Percentiles rank a stretch among this genome's conserved stretches.
phyloP scores from a whole-genome alignment of 2,888 invertebrate genomes.

The Cataglyphis altisquamis region DNA sequence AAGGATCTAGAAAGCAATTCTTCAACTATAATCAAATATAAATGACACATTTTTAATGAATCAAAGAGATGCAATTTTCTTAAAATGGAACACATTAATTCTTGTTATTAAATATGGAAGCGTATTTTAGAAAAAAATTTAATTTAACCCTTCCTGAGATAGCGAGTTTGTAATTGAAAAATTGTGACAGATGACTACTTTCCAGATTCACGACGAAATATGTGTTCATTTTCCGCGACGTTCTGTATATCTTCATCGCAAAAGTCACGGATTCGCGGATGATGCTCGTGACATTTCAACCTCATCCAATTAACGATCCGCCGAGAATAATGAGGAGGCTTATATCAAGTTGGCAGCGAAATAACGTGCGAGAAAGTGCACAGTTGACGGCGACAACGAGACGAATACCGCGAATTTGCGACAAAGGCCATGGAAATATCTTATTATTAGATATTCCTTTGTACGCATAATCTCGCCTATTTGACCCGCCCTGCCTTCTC shows the following conservation, averaged over 20 bases:
- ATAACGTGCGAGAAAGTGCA: neutral
- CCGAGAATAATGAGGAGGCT: conserved; percentile 28
- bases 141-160: neutral
- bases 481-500: conserved; percentile 38
- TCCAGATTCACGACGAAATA: neutral
- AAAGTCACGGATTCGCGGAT: conserved; percentile 24
- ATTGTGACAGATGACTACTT: neutral
- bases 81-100: neutral
- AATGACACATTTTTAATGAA: neutral
- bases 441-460: conserved; percentile 64
- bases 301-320: conserved; percentile 43
- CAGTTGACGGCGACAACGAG: neutral
- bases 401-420: neutral
- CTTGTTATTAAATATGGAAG: neutral
- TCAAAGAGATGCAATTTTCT: neutral
- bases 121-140: neutral
- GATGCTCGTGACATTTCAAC: conserved; percentile 16
- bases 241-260: neutral
- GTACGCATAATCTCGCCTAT: conserved; percentile 44
- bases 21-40: neutral
- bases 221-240: neutral
- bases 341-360: neutral
- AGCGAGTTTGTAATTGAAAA: neutral
- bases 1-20: neutral
- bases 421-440: conserved; percentile 36